A percentile compares a stretch with the other conserved stretches of the same genome.
phyloP scores from a whole-genome alignment of 64 coral and sea anemone genomes.

The Stichodactyla helianthus region DNA sequence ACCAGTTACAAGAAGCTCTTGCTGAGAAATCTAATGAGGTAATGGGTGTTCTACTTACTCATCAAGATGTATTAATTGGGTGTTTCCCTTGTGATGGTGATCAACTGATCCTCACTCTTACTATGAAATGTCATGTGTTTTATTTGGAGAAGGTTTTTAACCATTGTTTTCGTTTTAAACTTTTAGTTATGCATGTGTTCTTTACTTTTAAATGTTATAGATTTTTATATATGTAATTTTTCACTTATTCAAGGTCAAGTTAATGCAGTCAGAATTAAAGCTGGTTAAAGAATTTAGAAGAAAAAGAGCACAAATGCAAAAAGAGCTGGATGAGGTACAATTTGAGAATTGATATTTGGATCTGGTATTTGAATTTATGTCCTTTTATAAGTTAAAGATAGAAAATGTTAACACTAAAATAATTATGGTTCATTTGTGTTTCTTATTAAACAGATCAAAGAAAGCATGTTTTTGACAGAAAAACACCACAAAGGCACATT shows the following conservation, averaged over 20 bases:
- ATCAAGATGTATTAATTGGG: neutral
- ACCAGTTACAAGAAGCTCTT: conserved; percentile 85
- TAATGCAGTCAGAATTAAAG: conserved; percentile 97
- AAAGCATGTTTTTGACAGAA: conserved; percentile 85
- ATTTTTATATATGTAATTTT: neutral
- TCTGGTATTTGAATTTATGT: neutral
- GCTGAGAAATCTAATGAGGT: conserved; percentile 97
- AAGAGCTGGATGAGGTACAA: conserved; percentile 94
- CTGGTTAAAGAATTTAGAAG: conserved; percentile 97
- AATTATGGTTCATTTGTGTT: neutral
- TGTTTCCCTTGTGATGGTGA: neutral
- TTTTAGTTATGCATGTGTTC: neutral
- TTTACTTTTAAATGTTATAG: neutral
- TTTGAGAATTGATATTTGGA: neutral
- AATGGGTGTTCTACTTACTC: neutral
- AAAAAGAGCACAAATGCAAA: conserved; percentile 98
- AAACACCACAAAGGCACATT: conserved; percentile 84
- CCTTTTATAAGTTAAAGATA: no score
- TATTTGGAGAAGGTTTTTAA: no score
- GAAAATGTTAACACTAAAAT: neutral
- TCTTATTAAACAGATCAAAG: conserved; percentile 68
- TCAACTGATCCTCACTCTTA: neutral
- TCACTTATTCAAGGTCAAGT: conserved; percentile 60
- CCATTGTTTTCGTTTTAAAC: no score
- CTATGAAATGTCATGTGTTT: no score